Base-by-base conservation (phyloP, 2,888 invertebrate species). In the Brachyopa scutellaris region DNA sequence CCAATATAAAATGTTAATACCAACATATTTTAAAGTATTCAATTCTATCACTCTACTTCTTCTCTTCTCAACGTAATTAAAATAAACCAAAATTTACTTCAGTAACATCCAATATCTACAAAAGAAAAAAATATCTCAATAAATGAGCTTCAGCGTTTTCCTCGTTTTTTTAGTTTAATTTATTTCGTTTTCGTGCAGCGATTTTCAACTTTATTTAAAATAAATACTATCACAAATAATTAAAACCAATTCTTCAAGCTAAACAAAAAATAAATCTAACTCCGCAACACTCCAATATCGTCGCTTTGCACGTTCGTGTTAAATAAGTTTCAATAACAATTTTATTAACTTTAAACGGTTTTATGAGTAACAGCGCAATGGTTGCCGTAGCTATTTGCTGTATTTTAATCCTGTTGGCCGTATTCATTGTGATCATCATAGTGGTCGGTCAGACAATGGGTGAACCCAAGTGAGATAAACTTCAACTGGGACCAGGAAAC, bases 371-470 rank as follows among this genome's bases (percentile, higher is more conserved):
- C 77, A 90, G 90, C 86, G 91, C 90, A 82, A 95, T 95, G 95
- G 94, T 95, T 88, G 95, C 95, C 84, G 95, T 96, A 87, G 95
- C 95, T 87, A 95, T 96, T 86, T 95, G 95, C 91, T 95, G 95
- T 91, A 95, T 96, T 88, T 92, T 95, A 87, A 94, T 95, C 89
- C 92, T 96, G 85, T 92, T 95, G 88, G 94, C 95, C 85, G 95
- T 95, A 85, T 96, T 96, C 92, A 95, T 95, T 87, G 93, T 95
- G 85, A 93, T 95, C 88, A 95, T 95, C 90, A 95, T 95, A 86
- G 94, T 95, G 85, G 94, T 95, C 84, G 95, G 95, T 17, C 95
- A 95, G 91, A 94, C 94, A 87, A 94, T 95, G 89, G 93, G 93
- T 87, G 92, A 91, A 84, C 93, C 93, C 84, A 92, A 92, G 87